Conservation (phyloP, 1,140 invertebrate species). For the Maconellicoccus hirsutus region DNA sequence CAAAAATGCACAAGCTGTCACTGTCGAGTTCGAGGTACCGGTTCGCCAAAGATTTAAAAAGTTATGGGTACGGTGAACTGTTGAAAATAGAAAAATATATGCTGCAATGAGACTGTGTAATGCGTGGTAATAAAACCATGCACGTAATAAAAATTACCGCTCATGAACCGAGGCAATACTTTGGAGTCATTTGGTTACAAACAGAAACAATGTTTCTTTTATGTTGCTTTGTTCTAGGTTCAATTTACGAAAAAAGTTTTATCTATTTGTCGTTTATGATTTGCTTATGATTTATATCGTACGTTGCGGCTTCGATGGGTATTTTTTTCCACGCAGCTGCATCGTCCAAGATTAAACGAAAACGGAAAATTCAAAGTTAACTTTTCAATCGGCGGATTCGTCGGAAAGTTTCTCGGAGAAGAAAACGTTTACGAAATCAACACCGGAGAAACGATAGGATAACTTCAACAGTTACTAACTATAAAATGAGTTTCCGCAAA, state of each 20-base stretch:
- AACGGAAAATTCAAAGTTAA: not conserved
- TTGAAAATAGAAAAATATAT: not conserved
- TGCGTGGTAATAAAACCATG: not conserved
- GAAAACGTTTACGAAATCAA: not conserved
- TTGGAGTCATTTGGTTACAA: not conserved
- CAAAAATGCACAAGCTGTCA: not conserved
- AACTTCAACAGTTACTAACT: not conserved
- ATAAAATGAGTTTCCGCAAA: not conserved
- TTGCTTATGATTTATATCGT: not conserved
- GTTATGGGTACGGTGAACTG: not conserved
- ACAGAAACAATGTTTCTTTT: not conserved
- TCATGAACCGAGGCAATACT: not conserved
- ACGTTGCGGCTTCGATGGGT: too few relatives aligned
- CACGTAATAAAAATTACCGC: conserved; percentile 8
- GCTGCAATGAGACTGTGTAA: not conserved
- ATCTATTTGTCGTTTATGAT: not conserved
- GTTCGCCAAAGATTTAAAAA: conserved; percentile 2
- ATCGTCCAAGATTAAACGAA: too few relatives aligned
- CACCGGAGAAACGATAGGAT: not conserved
- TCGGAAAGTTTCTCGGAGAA: not conserved
- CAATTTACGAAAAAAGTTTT: not conserved
- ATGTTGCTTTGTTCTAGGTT: not conserved
- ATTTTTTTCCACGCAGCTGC: too few relatives aligned
- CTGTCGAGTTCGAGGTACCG: not conserved
- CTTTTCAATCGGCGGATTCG: not conserved